Evolutionary conservation across 2,113 vertebrate species (phyloP).

Genomic region (Cynoglossus semilaevis): DNA sequence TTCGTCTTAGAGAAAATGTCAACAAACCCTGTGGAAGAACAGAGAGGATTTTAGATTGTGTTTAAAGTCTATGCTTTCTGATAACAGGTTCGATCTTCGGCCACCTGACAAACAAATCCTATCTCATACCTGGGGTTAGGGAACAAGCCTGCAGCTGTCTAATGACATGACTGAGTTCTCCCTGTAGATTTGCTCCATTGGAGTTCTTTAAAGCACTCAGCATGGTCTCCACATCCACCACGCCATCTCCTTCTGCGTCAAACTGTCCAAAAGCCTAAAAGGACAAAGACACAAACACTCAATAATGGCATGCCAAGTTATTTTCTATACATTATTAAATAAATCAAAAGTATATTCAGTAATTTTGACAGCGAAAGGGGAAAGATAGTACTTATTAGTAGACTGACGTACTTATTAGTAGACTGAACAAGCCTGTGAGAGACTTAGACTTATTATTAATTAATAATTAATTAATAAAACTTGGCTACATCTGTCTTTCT

Average conservation of each 20-base stretch:
- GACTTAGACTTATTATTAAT: too few species aligned
- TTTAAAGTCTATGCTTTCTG: neutral
- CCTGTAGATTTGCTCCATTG: constrained; percentile 92
- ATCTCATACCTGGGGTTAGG: constrained; percentile 87
- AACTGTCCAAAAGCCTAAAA: constrained; percentile 92
- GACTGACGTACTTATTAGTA: too few species aligned
- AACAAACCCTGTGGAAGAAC: constrained; percentile 83
- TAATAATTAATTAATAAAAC: too few species aligned
- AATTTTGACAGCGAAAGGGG: too few species aligned
- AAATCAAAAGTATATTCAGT: too few species aligned
- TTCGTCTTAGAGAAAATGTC: constrained; percentile 96
- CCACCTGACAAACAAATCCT: constrained; percentile 14
- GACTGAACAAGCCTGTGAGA: too few species aligned
- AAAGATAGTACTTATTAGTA: too few species aligned
- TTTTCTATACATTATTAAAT: neutral
- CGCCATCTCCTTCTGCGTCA: constrained; percentile 93
- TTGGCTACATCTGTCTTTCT: too few species aligned
- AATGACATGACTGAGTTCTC: constrained; percentile 93
- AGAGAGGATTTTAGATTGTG: neutral
- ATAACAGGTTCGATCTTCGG: neutral
- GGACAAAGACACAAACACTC: constrained; percentile 11
- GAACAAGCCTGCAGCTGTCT: constrained; percentile 94
- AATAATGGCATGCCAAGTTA: too few species aligned
- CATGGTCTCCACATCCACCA: constrained; percentile 93
- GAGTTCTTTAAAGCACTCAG: constrained; percentile 89